A percentile compares a stretch with the other conserved stretches of the same genome.
Evolutionary conservation across 2,797 vertebrate species (phyloP).

Genomic region (Macrochelys suwanniensis): DNA sequence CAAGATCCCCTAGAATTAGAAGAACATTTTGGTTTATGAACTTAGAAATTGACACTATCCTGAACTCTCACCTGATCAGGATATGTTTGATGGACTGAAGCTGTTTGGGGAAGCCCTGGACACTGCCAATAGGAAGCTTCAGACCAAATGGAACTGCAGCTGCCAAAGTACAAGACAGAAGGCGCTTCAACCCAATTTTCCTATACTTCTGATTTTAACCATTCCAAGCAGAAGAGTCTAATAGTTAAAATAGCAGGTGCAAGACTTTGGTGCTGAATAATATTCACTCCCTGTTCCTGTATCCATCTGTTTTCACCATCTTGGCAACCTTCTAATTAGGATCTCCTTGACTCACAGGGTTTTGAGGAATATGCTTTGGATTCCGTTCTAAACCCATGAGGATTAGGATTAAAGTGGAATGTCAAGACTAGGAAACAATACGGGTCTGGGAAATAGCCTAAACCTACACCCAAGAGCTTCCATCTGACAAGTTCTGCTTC

Average conservation of each 20-base stretch:
- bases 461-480: background rate
- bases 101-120: background rate
- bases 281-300: too few species aligned
- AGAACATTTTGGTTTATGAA: background rate
- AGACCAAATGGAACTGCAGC: background rate
- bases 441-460: background rate
- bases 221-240: background rate
- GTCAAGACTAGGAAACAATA: background rate
- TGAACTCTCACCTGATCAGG: background rate
- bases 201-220: background rate
- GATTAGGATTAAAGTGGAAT: background rate
- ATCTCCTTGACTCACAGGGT: background rate
- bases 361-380: background rate
- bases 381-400: background rate
- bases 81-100: background rate
- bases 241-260: background rate
- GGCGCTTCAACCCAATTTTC: background rate
- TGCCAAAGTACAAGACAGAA: background rate
- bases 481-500: background rate
- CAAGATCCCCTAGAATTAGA: background rate
- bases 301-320: background rate
- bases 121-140: background rate
- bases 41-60: background rate
- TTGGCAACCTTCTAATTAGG: background rate
- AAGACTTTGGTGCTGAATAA: too few species aligned